These are phyloP conservation scores for Halesus radiatus DNA, from an alignment of 1,140 invertebrate species.

Conservation along the genomic window DNA sequence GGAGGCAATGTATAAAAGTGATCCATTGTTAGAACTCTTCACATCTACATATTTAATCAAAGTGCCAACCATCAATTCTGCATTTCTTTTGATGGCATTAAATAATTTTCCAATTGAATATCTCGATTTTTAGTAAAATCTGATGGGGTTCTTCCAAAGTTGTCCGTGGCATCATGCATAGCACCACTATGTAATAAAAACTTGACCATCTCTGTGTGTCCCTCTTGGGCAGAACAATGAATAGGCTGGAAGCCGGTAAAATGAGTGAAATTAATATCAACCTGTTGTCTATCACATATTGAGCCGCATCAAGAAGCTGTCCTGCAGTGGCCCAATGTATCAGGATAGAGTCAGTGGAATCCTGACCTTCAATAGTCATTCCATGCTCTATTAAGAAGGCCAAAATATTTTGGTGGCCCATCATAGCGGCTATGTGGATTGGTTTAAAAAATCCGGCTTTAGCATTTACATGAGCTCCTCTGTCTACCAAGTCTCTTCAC, in stretches of 20 bases:
- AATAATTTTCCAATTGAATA: background rate
- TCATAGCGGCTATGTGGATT: no score
- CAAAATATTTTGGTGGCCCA: background rate
- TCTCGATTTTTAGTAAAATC: background rate
- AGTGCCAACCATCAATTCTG: background rate
- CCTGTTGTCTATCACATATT: no score
- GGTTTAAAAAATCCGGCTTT: background rate
- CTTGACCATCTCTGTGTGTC: no score
- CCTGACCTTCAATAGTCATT: background rate
- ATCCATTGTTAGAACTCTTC: no score
- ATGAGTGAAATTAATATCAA: no score
- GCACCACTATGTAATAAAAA: no score
- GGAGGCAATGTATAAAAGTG: background rate
- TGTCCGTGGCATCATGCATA: no score
- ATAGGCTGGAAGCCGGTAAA: background rate
- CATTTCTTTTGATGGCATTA: conserved; percentile 14
- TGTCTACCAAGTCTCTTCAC: background rate
- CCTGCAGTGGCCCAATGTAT: background rate
- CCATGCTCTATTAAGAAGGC: background rate
- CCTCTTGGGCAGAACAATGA: background rate
- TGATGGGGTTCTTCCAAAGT: background rate
- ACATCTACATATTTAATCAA: background rate
- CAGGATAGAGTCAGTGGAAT: background rate
- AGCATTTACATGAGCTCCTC: background rate
- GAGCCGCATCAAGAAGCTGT: background rate